Evolutionary conservation across 2,113 vertebrate genomes (phyloP).

Genomic region (Spizaetus ornatus): DNA sequence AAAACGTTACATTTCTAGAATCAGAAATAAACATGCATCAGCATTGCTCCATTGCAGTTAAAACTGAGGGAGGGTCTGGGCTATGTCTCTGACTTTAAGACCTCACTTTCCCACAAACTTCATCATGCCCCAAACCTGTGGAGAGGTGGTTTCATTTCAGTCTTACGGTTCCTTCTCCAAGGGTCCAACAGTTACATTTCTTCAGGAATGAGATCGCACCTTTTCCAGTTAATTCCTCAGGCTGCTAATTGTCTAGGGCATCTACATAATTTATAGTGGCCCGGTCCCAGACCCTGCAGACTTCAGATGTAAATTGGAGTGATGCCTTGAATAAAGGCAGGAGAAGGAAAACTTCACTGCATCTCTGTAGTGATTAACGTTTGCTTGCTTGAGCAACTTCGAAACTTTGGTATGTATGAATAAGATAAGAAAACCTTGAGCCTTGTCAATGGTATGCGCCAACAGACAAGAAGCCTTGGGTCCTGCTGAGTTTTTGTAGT

Average conservation of each 20-base stretch:
- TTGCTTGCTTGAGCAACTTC: too few relatives aligned
- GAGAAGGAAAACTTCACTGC: too few relatives aligned
- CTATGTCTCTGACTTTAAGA: neutral
- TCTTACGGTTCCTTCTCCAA: neutral
- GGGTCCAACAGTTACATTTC: neutral
- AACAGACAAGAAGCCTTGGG: too few relatives aligned
- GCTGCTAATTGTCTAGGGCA: neutral
- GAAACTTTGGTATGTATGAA: too few relatives aligned
- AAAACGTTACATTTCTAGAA: neutral
- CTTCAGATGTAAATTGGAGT: neutral
- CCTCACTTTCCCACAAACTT: neutral
- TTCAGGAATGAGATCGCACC: fast-evolving
- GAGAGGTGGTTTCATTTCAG: neutral
- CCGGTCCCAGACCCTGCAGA: neutral
- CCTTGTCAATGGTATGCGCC: too few relatives aligned
- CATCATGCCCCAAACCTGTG: neutral
- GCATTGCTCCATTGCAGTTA: neutral
- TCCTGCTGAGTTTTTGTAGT: too few relatives aligned
- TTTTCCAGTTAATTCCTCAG: neutral
- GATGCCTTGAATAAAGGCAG: too few relatives aligned
- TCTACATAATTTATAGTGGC: neutral
- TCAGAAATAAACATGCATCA: neutral
- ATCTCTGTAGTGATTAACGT: too few relatives aligned
- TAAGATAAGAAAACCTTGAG: too few relatives aligned
- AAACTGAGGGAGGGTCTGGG: neutral